These are phyloP conservation scores for Drosophila equinoxialis DNA, from an alignment of 1,140 invertebrate genomes.

Conservation along the genomic window DNA sequence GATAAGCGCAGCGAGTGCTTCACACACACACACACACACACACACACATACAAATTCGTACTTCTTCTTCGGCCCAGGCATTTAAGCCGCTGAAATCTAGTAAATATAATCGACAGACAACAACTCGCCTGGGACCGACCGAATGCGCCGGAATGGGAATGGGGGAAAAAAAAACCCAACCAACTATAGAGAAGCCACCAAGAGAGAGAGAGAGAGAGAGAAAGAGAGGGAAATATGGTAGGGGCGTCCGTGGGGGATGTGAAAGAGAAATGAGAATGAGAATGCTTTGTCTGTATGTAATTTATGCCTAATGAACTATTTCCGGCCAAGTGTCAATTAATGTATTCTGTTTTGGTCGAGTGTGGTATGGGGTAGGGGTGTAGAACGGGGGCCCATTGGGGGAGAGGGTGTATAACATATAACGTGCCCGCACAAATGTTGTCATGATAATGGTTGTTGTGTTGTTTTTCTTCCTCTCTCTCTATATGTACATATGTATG, in stretches of 20 bases:
- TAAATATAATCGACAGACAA: slow-evolving; percentile 53
- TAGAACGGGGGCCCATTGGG: slow-evolving; percentile 4
- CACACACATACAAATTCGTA: neutral
- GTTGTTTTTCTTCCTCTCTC: no score
- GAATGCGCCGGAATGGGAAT: slow-evolving; percentile 37
- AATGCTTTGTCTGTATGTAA: slow-evolving; percentile 75
- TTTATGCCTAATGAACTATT: slow-evolving; percentile 81
- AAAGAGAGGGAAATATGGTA: neutral
- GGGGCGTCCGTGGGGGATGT: no score
- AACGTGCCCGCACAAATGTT: slow-evolving; percentile 76
- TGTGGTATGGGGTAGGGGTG: neutral
- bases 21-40: slow-evolving; percentile 2
- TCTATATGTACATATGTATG: neutral
- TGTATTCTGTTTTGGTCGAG: slow-evolving; percentile 65
- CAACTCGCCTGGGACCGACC: slow-evolving; percentile 28
- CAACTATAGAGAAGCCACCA: neutral
- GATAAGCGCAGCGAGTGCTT: slow-evolving; percentile 49
- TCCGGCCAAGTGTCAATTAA: slow-evolving; percentile 81
- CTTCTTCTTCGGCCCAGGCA: slow-evolving; percentile 34
- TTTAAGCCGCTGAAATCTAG: slow-evolving; percentile 76
- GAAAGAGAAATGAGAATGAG: slow-evolving; percentile 25
- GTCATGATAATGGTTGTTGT: slow-evolving; percentile 56
- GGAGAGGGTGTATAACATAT: slow-evolving; percentile 50
- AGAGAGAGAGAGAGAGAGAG: neutral
- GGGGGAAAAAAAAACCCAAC: slow-evolving; percentile 34